Base-by-base conservation (phyloP, 1,140 invertebrate genomes). In the Solenopsis fugax region DNA sequence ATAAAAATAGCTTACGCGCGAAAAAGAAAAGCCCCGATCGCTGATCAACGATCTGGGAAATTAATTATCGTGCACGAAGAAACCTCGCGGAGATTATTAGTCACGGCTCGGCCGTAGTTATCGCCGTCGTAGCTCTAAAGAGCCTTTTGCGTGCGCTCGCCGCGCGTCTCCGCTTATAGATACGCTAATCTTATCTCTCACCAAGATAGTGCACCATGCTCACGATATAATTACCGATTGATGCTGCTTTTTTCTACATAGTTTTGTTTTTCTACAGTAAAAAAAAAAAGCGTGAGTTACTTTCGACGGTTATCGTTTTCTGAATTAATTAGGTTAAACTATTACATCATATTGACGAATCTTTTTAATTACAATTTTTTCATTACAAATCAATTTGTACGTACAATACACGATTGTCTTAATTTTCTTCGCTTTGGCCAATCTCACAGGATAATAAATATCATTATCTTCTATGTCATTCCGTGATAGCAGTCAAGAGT, bases 161-260 rank as follows among this genome's bases (percentile, higher is more conserved):
- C 45, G 48, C 65, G 18, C 65, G 72, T 29, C 78, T 77, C 75
- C 86, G 75, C 88, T 87, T 60, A 82, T 85, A 73, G 80, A 87
- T 89, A 69, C 50, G 88, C 88, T 91, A 91, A 91, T 91, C 89
- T 92, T 90, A 91, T 92, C 92, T 86, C 52, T 62, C 29, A 48
- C 37, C 34, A 73, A 89, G 89, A 91, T 92, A 92, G 37, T 88
- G 90, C 58, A 84, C 45, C 62, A 73, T 85, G 85, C 58, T 64
- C 62, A 76, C 56, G 86, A 90, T 90, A 90, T 89, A 87, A 88
- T 88, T 75, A 78, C 50, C 41, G 24, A 29, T 89, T 34, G 64
- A 75, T 73, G 34, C 54, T 71, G 62, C 21, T 89, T 72, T 87
- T 82, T 62, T 82, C 52, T 29, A 69, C 45, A 76, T 64, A 80